Conservation (phyloP, 2,888 invertebrate species). For the Strigamia crassipes region DNA sequence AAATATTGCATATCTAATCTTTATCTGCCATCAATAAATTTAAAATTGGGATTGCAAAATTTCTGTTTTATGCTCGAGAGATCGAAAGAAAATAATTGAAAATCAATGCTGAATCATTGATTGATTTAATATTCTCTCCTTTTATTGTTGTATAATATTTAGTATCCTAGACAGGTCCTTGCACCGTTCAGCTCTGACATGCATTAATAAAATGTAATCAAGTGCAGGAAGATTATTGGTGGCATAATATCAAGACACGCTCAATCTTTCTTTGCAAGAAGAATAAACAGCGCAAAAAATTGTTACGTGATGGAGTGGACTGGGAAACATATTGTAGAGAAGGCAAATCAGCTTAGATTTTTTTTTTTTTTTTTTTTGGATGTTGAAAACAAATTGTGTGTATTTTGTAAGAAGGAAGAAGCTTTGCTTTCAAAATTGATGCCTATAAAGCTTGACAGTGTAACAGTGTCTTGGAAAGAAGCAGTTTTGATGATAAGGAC, state of each 20-base stretch:
- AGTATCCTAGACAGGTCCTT: conserved; percentile 29
- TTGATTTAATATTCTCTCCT: background rate
- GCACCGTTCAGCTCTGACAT: conserved; percentile 44
- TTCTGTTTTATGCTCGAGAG: too few relatives aligned
- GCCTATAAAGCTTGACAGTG: conserved; percentile 37
- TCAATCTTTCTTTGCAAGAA: conserved; percentile 5
- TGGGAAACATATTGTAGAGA: conserved; percentile 14
- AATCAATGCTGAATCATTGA: too few relatives aligned
- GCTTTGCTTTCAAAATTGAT: conserved; percentile 37
- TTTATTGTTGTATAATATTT: conserved; percentile 41
- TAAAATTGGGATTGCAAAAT: too few relatives aligned
- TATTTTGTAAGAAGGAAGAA: conserved; percentile 28
- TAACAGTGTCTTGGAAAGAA: conserved; percentile 36
- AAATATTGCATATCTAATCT: too few relatives aligned
- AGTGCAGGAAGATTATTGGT: conserved; percentile 36
- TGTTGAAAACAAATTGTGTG: conserved; percentile 33
- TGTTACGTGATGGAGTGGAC: conserved; percentile 34
- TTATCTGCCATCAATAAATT: too few relatives aligned
- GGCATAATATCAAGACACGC: conserved; percentile 28
- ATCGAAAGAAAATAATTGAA: too few relatives aligned
- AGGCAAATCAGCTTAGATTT: conserved; percentile 13
- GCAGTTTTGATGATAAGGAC: conserved; percentile 33
- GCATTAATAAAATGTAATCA: conserved; percentile 45
- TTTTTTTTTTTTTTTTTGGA: background rate
- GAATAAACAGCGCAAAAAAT: background rate